Base-by-base conservation (phyloP, 2,888 invertebrate genomes). In the Conus canariensis region DNA sequence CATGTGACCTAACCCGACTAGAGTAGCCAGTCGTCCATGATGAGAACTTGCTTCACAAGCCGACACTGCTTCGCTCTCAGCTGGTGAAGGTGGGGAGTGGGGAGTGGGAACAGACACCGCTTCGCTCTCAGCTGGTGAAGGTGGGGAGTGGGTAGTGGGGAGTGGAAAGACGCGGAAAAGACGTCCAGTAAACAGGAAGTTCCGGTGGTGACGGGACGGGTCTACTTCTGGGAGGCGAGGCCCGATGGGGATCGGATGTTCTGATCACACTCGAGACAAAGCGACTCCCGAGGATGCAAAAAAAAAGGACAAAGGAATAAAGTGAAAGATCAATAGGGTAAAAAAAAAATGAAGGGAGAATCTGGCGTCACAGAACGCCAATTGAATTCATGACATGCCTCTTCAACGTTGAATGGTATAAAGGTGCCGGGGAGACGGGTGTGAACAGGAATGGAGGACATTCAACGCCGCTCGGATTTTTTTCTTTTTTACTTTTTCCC, bases 1-100 rank as follows among this genome's bases (percentile, higher is more conserved):
- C 30, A 70, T 83, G 85, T 70, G 74, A 67, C 60, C n/a, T 70
- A 89, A 85, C 59, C 89, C 85, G 89, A 85, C 89, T 89, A 89
- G 5, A 19, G 89, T 14, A 56, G 85, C 89, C 89, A 89, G 14
- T 70, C 89, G 85, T 89, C 89, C 89, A 30, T 14, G 58, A 58
- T 45, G 45, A 67, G 59, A 59, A 83, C 83, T 60, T 60, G 83
- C 64, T 30, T 30, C 58, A 22, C 45, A 67, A 83, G 64, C 12
- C 16, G 64, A 64, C 64, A 64, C 64, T 7, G 16, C 16, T 64
- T 64, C 60, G 19, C 59, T 58, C 22, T 25, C 74, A n/a, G 82
- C 59, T n/a, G 45, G 45, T 45, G 45, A 45, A 45, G 45, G 45
- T 45, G 45, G 45, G 45, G 45, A 2, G 30, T 30, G 30, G 30